Evolutionary conservation across 2,888 invertebrate genomes (phyloP).

Genomic region (Nemotelus nigrinus): DNA sequence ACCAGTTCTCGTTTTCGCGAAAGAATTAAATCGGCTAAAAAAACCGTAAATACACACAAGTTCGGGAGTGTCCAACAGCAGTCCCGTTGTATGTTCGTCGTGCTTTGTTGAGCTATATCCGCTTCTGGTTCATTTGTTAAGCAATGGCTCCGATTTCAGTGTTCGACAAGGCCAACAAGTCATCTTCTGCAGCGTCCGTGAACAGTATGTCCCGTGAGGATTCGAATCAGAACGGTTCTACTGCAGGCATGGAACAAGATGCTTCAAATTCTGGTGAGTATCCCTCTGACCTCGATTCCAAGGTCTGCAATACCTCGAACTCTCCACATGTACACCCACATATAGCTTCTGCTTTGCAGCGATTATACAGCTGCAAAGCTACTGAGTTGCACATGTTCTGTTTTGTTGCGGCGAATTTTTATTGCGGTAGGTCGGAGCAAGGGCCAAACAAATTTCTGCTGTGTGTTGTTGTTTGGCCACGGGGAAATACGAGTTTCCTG

Average conservation of each 20-base stretch:
- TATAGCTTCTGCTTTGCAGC: too few relatives aligned
- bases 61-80: too few relatives aligned
- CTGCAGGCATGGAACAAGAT: conserved; percentile 21
- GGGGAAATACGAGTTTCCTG: neutral
- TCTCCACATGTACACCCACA: too few relatives aligned
- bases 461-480: too few relatives aligned
- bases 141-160: conserved; percentile 41
- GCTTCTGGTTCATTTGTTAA: neutral
- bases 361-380: too few relatives aligned
- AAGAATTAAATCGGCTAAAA: too few relatives aligned
- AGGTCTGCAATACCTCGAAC: too few relatives aligned
- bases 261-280: conserved; percentile 30
- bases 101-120: neutral
- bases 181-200: neutral
- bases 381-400: too few relatives aligned
- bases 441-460: neutral
- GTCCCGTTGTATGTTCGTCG: too few relatives aligned
- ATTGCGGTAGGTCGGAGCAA: conserved; percentile 30
- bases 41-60: too few relatives aligned
- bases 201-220: conserved; percentile 3
- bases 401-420: too few relatives aligned
- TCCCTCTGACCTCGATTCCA: too few relatives aligned
- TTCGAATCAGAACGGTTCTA: neutral
- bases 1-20: neutral
- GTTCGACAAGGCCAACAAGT: conserved; percentile 27